Evolutionary conservation across 2,888 invertebrate species (phyloP).

Genomic region (Alloscopus bannaensis): DNA sequence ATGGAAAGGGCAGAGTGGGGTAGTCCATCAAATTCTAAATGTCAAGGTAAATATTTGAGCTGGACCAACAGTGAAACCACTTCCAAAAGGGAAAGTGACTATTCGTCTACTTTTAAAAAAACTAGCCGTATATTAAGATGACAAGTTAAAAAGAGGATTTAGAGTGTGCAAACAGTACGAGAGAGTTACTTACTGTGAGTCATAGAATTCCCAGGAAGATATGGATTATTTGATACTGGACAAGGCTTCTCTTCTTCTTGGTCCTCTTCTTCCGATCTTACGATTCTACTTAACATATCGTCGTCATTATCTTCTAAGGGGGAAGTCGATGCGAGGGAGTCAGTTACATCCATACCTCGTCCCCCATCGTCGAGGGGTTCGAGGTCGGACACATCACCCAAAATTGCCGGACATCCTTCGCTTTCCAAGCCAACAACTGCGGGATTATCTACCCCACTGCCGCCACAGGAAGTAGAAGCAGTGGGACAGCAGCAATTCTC

Average conservation of each 20-base stretch:
- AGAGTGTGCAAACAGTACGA: too few species aligned
- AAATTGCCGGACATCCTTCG: constrained; percentile 54
- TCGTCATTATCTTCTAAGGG: constrained; percentile 60
- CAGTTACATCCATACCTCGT: constrained; percentile 45
- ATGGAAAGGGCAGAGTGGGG: too few species aligned
- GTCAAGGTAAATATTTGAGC: too few species aligned
- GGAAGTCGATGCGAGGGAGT: constrained; percentile 39
- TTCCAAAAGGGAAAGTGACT: too few species aligned
- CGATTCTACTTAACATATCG: constrained; percentile 63
- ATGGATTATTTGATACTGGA: constrained; percentile 65
- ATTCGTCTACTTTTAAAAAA: too few species aligned
- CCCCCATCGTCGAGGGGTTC: constrained; percentile 57
- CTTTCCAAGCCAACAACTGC: constrained; percentile 42
- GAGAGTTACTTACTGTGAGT: constrained; percentile 64
- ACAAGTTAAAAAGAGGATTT: too few species aligned
- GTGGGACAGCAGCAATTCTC: constrained; percentile 55
- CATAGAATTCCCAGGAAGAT: constrained; percentile 65
- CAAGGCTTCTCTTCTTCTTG: constrained; percentile 59
- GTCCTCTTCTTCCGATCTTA: constrained; percentile 61
- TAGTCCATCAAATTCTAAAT: too few species aligned
- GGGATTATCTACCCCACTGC: constrained; percentile 55
- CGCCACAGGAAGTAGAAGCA: constrained; percentile 39
- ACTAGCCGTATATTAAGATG: too few species aligned
- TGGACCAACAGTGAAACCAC: too few species aligned
- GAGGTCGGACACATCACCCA: constrained; percentile 58